Evolutionary conservation across 2,113 vertebrate genomes (phyloP).

Genomic region (Phrynosoma blainvillii): DNA sequence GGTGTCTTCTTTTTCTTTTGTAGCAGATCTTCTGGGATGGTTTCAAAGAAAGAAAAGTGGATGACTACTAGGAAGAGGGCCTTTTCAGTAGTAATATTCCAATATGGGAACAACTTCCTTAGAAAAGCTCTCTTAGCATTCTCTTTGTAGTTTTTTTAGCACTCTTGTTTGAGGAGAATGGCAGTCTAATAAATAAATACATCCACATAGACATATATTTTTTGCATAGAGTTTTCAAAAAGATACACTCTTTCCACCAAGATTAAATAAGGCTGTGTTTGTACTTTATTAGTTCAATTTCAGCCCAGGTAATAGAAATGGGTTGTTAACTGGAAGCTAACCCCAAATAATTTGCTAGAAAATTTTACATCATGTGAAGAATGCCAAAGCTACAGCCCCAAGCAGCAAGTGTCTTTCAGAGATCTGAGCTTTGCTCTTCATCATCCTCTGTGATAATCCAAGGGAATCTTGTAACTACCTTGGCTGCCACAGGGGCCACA

Average conservation of each 20-base stretch:
- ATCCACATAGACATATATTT: no score
- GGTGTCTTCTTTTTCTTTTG: no score
- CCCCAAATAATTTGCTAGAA: background rate
- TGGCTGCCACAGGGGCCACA: no score
- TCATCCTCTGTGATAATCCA: background rate
- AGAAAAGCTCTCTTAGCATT: no score
- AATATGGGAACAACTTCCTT: background rate
- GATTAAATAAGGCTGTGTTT: background rate
- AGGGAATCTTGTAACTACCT: background rate
- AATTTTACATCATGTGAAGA: background rate
- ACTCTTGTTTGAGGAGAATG: background rate
- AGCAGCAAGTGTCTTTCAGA: background rate
- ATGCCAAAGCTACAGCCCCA: no score
- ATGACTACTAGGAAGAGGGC: background rate
- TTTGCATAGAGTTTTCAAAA: background rate
- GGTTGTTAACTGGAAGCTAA: background rate
- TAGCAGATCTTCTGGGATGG: background rate
- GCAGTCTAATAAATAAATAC: background rate
- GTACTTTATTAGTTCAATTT: no score
- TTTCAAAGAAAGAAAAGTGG: background rate
- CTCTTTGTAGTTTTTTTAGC: background rate
- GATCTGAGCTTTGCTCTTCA: background rate
- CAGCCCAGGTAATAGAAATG: background rate
- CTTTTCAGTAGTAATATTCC: background rate
- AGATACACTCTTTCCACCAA: background rate